Evolutionary conservation across 2,797 vertebrate genomes (phyloP), one percentile per base, ranked within the genome.

Genomic region (Lycodopsis pacificus): DNA sequence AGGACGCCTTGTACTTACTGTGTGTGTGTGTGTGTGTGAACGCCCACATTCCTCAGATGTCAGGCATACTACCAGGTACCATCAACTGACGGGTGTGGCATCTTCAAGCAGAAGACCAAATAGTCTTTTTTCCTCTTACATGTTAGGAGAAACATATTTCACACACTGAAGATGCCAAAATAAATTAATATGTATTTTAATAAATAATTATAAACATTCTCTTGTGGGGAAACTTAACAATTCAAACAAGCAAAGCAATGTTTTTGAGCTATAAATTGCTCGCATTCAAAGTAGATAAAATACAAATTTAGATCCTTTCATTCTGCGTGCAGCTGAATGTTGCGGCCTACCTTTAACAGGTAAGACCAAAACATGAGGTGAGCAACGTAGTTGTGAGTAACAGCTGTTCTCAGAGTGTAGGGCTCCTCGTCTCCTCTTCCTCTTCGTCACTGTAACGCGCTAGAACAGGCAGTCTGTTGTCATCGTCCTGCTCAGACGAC

Each of bases 371-470:
- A 32, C 25, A 9, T 9, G 13, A 30, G 53, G 53, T 15, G 53
- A 30, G 27, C 10, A 57, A 56, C 3, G 22, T 8, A 56, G 54
- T 54, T 13, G 53, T 15, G 53, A 30, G 27, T 9, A 57, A 30
- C 27, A 9, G 25, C 54, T 63, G 30, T 44, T 54, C n/a, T 87
- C 51, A 86, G 36, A 70, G 59, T 5, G 13, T 68, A 22, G 54
- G 68, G 38, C 65, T 81, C 70, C 42, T n/a, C 22, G 59, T 42
- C 0, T 8, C 2, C 40, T 82, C 53, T 14, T 92, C 83, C 71
- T 98, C 96, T 0, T 84, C 94, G 74, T 97, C 97, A 1, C 96
- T 98, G 59, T 91, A 91, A 83, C 91, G 93, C 7, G 92, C 97
- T 79, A 98, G 74, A 25, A 93, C 95, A 61, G 90, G 80, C 3